Conservation (phyloP, 1,140 invertebrate species). For the Calephelis virginiensis region DNA sequence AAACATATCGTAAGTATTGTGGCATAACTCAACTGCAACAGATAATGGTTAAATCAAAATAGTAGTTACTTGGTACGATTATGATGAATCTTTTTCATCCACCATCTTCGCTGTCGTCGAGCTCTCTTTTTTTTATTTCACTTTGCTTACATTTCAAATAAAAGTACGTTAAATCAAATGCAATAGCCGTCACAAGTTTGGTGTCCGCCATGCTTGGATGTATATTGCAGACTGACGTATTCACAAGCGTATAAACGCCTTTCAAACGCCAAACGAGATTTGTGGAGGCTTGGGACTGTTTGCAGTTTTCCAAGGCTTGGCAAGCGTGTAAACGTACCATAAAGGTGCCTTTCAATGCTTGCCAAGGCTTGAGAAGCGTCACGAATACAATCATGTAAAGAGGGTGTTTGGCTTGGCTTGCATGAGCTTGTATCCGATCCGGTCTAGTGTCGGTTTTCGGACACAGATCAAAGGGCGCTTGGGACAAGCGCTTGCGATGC, state of each 20-base stretch:
- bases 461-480: conserved; percentile 17
- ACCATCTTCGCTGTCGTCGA: conserved; percentile 20
- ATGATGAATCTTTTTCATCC: conserved; percentile 29
- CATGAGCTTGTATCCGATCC: conserved; percentile 17
- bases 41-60: no score
- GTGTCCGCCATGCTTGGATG: conserved; percentile 21
- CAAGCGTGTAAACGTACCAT: background rate
- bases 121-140: conserved; percentile 9
- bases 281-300: conserved; percentile 9
- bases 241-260: conserved; percentile 20
- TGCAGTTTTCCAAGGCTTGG: background rate
- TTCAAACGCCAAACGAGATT: conserved; percentile 20
- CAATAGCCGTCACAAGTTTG: background rate
- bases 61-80: conserved; percentile 29
- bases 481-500: conserved; percentile 22
- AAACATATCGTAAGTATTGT: no score
- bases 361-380: conserved; percentile 11
- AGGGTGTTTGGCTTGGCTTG: conserved; percentile 21
- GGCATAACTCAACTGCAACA: no score
- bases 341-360: conserved; percentile 15
- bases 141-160: conserved; percentile 11
- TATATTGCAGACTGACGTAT: conserved; percentile 11
- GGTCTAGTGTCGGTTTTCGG: conserved; percentile 19
- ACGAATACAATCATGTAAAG: conserved; percentile 12
- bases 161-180: conserved; percentile 15